Evolutionary conservation across 2,113 vertebrate genomes (phyloP).

Genomic region (Helogale parvula): DNA sequence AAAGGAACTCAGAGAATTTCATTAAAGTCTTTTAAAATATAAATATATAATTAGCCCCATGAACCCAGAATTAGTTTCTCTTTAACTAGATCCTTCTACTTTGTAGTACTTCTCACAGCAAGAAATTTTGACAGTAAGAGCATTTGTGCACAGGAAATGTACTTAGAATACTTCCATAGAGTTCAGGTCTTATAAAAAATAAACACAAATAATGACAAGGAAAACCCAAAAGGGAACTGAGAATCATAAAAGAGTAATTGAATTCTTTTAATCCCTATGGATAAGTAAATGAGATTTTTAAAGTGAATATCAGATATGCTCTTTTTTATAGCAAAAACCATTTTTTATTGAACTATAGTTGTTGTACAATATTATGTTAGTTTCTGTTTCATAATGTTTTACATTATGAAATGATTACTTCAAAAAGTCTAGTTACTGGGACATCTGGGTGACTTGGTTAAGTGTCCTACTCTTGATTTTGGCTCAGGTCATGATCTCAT

Average conservation of each 20-base stretch:
- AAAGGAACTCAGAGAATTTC: constrained; percentile 26
- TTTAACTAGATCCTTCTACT: constrained; percentile 11
- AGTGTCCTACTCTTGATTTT: too few relatives aligned
- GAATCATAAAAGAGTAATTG: not conserved
- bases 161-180: not conserved
- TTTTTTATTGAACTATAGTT: not conserved
- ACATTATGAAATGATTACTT: not conserved
- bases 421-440: not conserved
- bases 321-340: not conserved
- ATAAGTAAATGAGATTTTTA: not conserved
- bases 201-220: not conserved
- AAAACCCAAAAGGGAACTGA: not conserved
- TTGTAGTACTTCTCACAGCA: not conserved
- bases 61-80: constrained; percentile 21
- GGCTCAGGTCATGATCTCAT: too few relatives aligned
- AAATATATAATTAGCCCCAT: not conserved
- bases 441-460: too few relatives aligned
- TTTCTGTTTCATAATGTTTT: not conserved
- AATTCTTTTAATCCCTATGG: not conserved
- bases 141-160: not conserved
- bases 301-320: not conserved
- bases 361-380: not conserved
- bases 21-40: constrained; percentile 23
- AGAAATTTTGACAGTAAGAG: not conserved
- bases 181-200: constrained; percentile 25